Base-by-base conservation (phyloP, 2,888 invertebrate genomes). In the Drosophila recens region DNA sequence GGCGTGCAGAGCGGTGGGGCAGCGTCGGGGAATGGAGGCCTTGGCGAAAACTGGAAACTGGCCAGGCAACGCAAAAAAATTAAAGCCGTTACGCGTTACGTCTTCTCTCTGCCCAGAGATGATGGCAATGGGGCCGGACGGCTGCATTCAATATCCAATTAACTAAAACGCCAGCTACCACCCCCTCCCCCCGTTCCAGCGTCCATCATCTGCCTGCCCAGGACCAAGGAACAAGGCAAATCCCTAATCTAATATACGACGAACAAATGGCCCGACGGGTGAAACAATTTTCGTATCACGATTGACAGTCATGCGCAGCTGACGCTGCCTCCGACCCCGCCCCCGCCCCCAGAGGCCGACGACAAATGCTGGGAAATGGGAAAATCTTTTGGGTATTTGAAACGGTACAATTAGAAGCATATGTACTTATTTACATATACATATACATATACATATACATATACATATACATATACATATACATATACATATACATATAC, bases 301-400 rank as follows among this genome's bases (percentile, higher is more conserved):
- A 72, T 85, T 85, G 80, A 79, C 72, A 80, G 82, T 79, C 82
- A 85, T 85, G 86, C 86, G 86, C 82, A 85, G 82, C 78, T 66
- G 71, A 69, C 71, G 71, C 49, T 71, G 71, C 74, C 82, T 68
- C 70, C 66, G 61, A 58, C 81, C 34, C 62, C 67, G 53, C 48
- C 81, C 34, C 62, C 67, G 53, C 48, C 62, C 59, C 58, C 36
- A 57, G 8, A 43, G 27, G 33, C 40, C 53, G 45, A 61, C 48
- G 56, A 73, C 23, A 30, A 30, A 30, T 30, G 46, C 49, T 51
- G 54, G 46, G 30, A 30, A 30, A 49, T 69, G 73, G 45, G 23
- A 67, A 66, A 80, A 67, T 61, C 70, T 73, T 79, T 76, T 45
- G 42, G 72, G 17, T 56, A 64, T 72, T 75, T 69, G 53, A 48